Evolutionary conservation across 2,797 vertebrate species (phyloP).

Genomic region (Cichlasoma orientale): DNA sequence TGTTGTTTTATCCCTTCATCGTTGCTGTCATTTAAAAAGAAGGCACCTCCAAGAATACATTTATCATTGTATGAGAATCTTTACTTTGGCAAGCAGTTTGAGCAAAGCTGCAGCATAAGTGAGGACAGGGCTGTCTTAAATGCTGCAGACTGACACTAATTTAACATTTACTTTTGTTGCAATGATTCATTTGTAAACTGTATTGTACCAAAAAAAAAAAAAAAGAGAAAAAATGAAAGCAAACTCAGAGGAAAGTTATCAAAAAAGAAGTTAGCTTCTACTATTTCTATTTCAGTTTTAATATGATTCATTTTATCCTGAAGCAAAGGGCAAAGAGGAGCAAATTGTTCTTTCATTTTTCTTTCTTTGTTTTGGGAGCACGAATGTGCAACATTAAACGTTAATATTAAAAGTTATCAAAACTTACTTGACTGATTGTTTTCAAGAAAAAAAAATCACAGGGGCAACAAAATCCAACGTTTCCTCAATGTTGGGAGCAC

Average conservation of each 20-base stretch:
- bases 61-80: constrained; percentile 51
- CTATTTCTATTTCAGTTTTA: neutral
- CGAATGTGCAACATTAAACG: neutral
- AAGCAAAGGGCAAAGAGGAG: neutral
- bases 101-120: neutral
- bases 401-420: neutral
- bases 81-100: constrained; percentile 45
- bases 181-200: constrained; percentile 29
- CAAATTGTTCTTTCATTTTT: rapidly evolving
- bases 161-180: constrained; percentile 21
- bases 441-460: neutral
- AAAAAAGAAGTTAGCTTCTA: neutral
- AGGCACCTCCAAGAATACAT: constrained; percentile 31
- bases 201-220: neutral
- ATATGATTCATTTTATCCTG: neutral
- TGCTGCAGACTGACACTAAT: constrained; percentile 17
- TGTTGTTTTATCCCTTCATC: constrained; percentile 42
- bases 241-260: neutral
- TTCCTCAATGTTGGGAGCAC: neutral
- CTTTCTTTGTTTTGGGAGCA: neutral
- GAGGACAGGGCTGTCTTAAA: constrained; percentile 9
- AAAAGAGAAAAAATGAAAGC: neutral
- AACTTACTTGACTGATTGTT: neutral
- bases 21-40: constrained; percentile 34
- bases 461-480: neutral